Percentiles rank a stretch among this genome's conserved stretches.
Conservation (phyloP, 2,888 invertebrate genomes). For the Philhelius pedissequus region DNA sequence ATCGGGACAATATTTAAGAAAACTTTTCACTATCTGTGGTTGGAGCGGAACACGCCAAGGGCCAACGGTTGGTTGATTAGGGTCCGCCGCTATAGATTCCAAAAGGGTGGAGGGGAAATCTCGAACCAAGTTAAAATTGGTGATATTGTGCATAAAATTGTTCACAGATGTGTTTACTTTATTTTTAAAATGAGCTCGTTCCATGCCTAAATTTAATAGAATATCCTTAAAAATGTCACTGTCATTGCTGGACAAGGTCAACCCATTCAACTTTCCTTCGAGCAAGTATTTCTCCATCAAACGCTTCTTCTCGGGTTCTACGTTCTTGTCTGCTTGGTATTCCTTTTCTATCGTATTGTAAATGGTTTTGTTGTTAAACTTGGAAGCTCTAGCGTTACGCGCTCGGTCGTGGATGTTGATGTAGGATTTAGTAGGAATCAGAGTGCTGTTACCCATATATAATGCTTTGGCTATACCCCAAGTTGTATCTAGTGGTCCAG, state of each 20-base stretch:
- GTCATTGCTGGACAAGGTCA: constrained; percentile 82
- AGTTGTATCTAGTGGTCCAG: constrained; percentile 87
- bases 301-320: constrained; percentile 83
- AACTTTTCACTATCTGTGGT: constrained; percentile 85
- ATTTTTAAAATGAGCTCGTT: constrained; percentile 83
- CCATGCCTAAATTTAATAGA: constrained; percentile 80
- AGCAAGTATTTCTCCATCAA: constrained; percentile 88
- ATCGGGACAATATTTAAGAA: constrained; percentile 92
- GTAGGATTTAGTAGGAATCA: constrained; percentile 90
- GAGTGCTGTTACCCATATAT: constrained; percentile 87
- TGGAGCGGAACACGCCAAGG: constrained; percentile 92
- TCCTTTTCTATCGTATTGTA: constrained; percentile 78
- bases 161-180: constrained; percentile 85
- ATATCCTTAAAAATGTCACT: constrained; percentile 81
- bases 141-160: constrained; percentile 84
- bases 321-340: constrained; percentile 76
- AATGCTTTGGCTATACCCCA: constrained; percentile 93
- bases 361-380: constrained; percentile 83
- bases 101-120: constrained; percentile 87
- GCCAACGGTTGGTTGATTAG: constrained; percentile 82
- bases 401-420: constrained; percentile 89
- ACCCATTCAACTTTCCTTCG: constrained; percentile 91
- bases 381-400: constrained; percentile 85
- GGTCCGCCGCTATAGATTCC: constrained; percentile 83
- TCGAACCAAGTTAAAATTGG: constrained; percentile 83